Percentiles rank a stretch among this genome's conserved stretches.
These are phyloP conservation scores for Amniataba percoides DNA, from an alignment of 2,797 vertebrate genomes.

Conservation along the genomic window DNA sequence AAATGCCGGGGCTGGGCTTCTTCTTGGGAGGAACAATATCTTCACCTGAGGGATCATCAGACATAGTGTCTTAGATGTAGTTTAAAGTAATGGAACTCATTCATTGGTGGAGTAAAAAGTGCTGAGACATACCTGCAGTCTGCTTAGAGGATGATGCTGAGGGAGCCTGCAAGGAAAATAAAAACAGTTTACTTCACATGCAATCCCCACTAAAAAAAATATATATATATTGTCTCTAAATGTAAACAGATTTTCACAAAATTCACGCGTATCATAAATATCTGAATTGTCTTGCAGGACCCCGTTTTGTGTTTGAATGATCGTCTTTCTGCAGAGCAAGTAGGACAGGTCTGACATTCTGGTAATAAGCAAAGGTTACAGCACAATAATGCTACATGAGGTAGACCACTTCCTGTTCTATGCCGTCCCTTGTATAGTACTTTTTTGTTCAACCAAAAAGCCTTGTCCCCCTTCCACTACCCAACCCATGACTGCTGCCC, in stretches of 20 bases:
- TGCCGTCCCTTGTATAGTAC: neutral
- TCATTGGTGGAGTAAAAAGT: neutral
- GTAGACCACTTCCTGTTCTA: conserved; percentile 61
- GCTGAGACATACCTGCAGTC: conserved; percentile 56
- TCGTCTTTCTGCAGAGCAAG: neutral
- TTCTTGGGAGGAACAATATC: accelerated
- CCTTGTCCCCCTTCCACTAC: accelerated
- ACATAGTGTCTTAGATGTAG: conserved; percentile 1
- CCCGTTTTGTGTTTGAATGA: neutral
- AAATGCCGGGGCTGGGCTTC: neutral
- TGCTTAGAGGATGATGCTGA: neutral
- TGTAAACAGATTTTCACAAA: neutral
- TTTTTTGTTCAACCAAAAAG: neutral
- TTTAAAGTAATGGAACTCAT: neutral
- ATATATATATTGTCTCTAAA: neutral
- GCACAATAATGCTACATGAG: conserved; percentile 1
- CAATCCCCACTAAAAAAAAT: neutral
- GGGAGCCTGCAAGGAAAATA: conserved; percentile 47
- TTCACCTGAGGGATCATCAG: conserved; percentile 45
- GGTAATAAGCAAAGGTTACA: conserved; percentile 1
- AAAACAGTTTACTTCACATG: conserved; percentile 1
- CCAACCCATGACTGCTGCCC: neutral
- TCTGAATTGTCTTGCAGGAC: neutral
- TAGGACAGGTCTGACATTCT: conserved; percentile 12
- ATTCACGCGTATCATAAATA: neutral